A percentile compares a stretch with the other conserved stretches of the same genome.
These are phyloP conservation scores for Lagopus leucura DNA, from an alignment of 2,113 vertebrate genomes.

Conservation along the genomic window DNA sequence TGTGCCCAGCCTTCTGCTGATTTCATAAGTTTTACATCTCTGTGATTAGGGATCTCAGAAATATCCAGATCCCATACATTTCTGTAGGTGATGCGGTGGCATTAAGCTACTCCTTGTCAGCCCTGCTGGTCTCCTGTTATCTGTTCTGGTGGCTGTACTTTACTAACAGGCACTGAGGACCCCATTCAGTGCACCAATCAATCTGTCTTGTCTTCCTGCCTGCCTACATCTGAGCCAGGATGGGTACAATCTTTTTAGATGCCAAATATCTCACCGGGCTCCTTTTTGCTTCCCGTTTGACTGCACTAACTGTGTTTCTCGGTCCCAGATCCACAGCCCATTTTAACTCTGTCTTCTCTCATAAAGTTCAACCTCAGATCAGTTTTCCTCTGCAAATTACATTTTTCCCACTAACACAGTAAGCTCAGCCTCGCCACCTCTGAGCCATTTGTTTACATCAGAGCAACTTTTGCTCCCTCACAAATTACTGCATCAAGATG, in stretches of 20 bases:
- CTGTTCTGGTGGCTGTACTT: background rate
- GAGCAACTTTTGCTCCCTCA: background rate
- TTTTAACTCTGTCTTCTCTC: background rate
- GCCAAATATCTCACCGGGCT: background rate
- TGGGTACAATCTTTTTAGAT: background rate
- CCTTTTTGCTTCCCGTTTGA: background rate
- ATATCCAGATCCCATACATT: background rate
- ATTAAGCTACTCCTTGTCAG: background rate
- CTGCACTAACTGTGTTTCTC: background rate
- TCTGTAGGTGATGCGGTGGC: background rate
- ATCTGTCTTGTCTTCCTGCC: background rate
- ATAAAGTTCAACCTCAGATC: background rate
- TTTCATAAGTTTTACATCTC: background rate
- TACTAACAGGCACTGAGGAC: background rate
- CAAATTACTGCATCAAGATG: background rate
- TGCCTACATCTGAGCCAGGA: background rate
- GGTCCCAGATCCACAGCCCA: background rate
- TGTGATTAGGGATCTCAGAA: background rate
- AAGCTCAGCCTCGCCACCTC: background rate
- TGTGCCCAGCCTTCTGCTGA: rapidly evolving
- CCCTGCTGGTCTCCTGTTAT: background rate
- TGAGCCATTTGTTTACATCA: background rate
- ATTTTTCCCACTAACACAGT: background rate
- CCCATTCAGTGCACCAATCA: rapidly evolving
- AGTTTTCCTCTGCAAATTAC: background rate